phyloP scores from a whole-genome alignment of 1,140 invertebrate species.

The Ceratoteleas bidentatus region DNA sequence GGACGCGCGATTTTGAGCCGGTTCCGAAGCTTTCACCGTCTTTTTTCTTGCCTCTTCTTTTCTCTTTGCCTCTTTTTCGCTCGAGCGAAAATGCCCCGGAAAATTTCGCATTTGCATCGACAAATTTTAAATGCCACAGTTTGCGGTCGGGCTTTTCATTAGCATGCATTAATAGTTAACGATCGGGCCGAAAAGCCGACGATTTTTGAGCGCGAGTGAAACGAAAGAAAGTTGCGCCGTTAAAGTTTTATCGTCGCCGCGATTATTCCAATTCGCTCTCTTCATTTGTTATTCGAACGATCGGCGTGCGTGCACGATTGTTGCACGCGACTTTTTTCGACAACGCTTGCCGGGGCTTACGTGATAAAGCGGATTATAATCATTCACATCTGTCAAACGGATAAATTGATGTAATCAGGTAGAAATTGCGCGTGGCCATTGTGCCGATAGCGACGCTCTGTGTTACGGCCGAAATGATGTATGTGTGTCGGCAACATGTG shows the following conservation, averaged over 20 bases:
- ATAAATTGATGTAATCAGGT: too few relatives aligned
- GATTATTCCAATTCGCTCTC: constrained; percentile 5
- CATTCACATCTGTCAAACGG: too few relatives aligned
- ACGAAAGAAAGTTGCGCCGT: constrained; percentile 34
- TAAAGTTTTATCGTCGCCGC: constrained; percentile 27
- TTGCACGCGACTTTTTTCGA: background rate
- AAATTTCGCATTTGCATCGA: constrained; percentile 12
- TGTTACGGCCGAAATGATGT: too few relatives aligned
- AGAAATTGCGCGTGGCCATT: too few relatives aligned
- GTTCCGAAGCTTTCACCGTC: too few relatives aligned
- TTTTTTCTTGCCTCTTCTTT: too few relatives aligned
- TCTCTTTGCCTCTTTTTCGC: too few relatives aligned
- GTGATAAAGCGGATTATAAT: background rate
- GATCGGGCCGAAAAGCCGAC: constrained; percentile 6
- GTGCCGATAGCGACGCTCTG: too few relatives aligned
- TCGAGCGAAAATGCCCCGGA: too few relatives aligned
- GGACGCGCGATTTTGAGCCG: too few relatives aligned
- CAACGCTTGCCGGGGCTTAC: background rate
- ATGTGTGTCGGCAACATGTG: too few relatives aligned
- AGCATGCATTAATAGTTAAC: constrained; percentile 37
- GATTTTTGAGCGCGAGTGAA: constrained; percentile 26
- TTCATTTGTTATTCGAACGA: constrained; percentile 1
- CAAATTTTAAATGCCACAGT: constrained; percentile 15
- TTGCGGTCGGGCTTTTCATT: constrained; percentile 19
- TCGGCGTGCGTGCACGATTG: background rate